Conservation (phyloP, 2,888 invertebrate genomes). For the Catotricha subobsoleta region DNA sequence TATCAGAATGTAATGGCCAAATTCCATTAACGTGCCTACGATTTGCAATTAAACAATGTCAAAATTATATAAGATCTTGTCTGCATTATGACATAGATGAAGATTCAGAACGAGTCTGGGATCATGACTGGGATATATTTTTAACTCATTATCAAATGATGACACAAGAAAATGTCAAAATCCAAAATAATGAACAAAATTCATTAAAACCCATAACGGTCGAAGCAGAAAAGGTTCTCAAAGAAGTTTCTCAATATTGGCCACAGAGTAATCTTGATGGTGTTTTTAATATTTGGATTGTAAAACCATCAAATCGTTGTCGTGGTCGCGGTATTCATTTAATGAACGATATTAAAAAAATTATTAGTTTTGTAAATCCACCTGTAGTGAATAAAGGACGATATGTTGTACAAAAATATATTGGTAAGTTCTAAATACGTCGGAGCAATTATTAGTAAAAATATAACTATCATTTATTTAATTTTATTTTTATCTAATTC, state of each 20-base stretch:
- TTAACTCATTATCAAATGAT: slow-evolving; percentile 47
- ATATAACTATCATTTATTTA: too few species aligned
- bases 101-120: slow-evolving; percentile 45
- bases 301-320: slow-evolving; percentile 87
- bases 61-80: slow-evolving; percentile 54
- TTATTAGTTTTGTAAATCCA: slow-evolving; percentile 52
- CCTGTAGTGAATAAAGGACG: slow-evolving; percentile 49
- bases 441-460: too few species aligned
- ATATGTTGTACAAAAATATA: slow-evolving; percentile 90
- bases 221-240: slow-evolving; percentile 41
- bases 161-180: slow-evolving; percentile 44
- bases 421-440: slow-evolving; percentile 46
- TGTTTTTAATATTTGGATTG: slow-evolving; percentile 77
- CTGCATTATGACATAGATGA: slow-evolving; percentile 60
- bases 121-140: slow-evolving; percentile 82
- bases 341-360: slow-evolving; percentile 71
- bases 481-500: too few species aligned
- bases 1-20: slow-evolving; percentile 41
- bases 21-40: slow-evolving; percentile 59
- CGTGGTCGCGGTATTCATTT: slow-evolving; percentile 78
- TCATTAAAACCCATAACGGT: slow-evolving; percentile 14
- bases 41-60: slow-evolving; percentile 62
- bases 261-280: slow-evolving; percentile 76
- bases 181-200: slow-evolving; percentile 15
- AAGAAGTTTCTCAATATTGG: slow-evolving; percentile 51